Base-by-base conservation (phyloP, 2,888 invertebrate species). In the Disparrhopalites patrizii region DNA sequence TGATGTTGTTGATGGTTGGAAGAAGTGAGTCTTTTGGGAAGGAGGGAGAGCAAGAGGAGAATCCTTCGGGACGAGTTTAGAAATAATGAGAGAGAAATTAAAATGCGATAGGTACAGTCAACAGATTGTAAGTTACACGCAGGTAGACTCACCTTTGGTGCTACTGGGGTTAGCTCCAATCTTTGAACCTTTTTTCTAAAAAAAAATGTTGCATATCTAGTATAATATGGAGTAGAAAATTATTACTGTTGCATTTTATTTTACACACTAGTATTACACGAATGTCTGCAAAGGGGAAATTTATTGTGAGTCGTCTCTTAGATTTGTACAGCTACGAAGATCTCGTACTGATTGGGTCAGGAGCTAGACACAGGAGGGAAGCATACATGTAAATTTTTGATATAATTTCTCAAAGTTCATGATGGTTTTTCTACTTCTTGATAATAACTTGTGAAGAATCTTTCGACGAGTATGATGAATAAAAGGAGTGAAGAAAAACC, bases 321-420 rank as follows among this genome's bases (percentile, higher is more conserved):
- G 25, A 50, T 27, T 3, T 50, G 23, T 50, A 51, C 47, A 47
- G 15, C 43, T 43, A 43, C n/a, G n/a, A 43, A 43, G n/a, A 43
- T n/a, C 43, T 18, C 43, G 43, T 43, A 43, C 43, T 18, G 43
- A 18, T 43, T 18, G 43, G 4, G 43, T n/a, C 3, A 13, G 20
- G 15, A 43, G 43, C n/a, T n/a, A 43, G 43, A 13, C 18, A 43
- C 20, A 20, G 18, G 43, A 18, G n/a, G 43, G 20, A 43, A 18
- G 20, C 43, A 43, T 43, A 43, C 50, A 60, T 50, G 60, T 60
- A 60, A 60, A 60, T 60, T 50, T 57, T 23, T 50, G 28, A 43
- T 31, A 33, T 50, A 60, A 60, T 50, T 60, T 60, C 51, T 23
- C 60, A 50, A 47, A 60, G 50, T 60, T 50, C 50, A 50, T 60